Conservation (phyloP, 2,797 vertebrate genomes). For the Coendou prehensilis region DNA sequence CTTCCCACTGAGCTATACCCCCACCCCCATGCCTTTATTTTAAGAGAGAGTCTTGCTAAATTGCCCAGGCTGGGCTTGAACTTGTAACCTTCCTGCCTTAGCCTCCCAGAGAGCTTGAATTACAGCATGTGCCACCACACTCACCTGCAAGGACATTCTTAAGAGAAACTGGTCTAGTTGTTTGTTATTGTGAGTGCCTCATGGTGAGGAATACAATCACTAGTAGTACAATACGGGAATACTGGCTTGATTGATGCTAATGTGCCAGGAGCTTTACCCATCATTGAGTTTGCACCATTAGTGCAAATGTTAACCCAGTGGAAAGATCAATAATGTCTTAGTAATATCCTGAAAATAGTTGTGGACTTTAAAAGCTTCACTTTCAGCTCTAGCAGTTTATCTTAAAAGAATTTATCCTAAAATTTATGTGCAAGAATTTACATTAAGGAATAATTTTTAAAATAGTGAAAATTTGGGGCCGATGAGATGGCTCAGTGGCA, state of each 20-base stretch:
- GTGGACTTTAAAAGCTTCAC: neutral
- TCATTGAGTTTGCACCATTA: constrained; percentile 18
- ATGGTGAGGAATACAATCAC: neutral
- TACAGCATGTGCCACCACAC: neutral
- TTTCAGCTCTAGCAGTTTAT: constrained; percentile 28
- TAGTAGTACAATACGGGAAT: neutral
- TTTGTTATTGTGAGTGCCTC: neutral
- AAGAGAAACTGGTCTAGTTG: neutral
- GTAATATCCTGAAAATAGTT: constrained; percentile 8
- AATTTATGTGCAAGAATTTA: constrained; percentile 19
- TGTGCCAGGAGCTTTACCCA: neutral
- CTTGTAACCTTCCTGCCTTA: neutral
- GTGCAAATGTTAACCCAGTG: neutral
- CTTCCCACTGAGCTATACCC: neutral
- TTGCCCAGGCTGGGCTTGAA: neutral
- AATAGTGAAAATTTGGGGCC: neutral
- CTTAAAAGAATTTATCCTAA: neutral
- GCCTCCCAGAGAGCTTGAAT: neutral
- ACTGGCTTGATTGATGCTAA: constrained; percentile 3
- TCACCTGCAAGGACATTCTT: neutral
- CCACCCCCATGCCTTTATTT: neutral
- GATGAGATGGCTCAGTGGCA: too few relatives aligned
- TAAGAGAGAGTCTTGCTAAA: neutral
- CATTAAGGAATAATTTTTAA: constrained; percentile 15
- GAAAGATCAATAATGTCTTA: neutral